Evolutionary conservation across 2,113 vertebrate genomes (phyloP).

Genomic region (Fulica atra): DNA sequence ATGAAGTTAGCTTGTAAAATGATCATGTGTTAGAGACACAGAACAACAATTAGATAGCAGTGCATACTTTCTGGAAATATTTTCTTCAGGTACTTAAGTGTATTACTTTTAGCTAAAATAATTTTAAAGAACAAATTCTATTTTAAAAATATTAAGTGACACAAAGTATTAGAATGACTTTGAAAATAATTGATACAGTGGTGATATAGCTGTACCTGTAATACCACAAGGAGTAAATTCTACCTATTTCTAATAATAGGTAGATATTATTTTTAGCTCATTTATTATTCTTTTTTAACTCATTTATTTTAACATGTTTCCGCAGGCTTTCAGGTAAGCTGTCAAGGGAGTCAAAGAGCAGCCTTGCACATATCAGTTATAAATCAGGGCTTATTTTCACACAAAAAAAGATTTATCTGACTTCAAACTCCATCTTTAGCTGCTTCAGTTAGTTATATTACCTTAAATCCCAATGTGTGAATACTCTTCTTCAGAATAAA

Average conservation of each 20-base stretch:
- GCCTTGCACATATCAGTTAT: background rate
- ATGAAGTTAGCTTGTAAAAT: background rate
- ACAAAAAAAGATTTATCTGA: background rate
- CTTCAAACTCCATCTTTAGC: too few species aligned
- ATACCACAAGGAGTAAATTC: background rate
- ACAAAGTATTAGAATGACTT: background rate
- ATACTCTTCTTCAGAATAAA: background rate
- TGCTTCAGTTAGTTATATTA: background rate
- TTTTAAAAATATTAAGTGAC: background rate
- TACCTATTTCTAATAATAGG: background rate
- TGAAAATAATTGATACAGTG: background rate
- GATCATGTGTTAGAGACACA: background rate
- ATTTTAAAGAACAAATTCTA: background rate
- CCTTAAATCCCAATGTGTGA: background rate
- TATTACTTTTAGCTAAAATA: background rate
- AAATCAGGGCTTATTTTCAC: constrained; percentile 4
- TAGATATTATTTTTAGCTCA: background rate
- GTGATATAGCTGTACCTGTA: background rate
- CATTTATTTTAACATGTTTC: background rate
- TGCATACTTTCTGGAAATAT: constrained; percentile 6
- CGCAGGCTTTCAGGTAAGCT: background rate
- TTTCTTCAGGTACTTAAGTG: background rate
- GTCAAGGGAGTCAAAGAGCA: background rate
- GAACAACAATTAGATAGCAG: constrained; percentile 33
- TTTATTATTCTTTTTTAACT: background rate